phyloP scores from a whole-genome alignment of 1,140 invertebrate genomes.

The Oscheius sp. region DNA sequence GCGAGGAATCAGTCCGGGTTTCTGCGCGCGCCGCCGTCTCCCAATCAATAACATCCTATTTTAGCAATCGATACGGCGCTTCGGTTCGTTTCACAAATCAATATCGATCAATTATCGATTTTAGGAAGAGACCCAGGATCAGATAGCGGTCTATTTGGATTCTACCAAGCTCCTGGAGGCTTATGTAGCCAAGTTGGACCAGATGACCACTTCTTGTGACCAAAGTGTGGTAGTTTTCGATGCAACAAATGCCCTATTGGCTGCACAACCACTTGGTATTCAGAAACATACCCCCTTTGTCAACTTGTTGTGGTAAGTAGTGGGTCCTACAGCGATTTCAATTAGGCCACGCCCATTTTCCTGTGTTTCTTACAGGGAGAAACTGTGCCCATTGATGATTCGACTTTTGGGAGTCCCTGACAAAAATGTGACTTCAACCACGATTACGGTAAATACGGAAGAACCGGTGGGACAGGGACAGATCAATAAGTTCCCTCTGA shows the following conservation, averaged over 20 bases:
- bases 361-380: conserved; percentile 21
- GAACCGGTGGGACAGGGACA: conserved; percentile 35
- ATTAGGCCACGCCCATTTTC: neutral
- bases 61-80: conserved; percentile 16
- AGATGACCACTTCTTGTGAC: conserved; percentile 27
- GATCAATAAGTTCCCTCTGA: conserved; percentile 22
- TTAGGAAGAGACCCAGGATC: conserved; percentile 30
- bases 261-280: conserved; percentile 16
- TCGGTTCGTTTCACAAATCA: neutral
- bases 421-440: conserved; percentile 13
- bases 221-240: conserved; percentile 24
- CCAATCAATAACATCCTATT: conserved; percentile 30
- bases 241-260: conserved; percentile 21
- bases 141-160: conserved; percentile 33
- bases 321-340: neutral
- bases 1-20: conserved; percentile 23
- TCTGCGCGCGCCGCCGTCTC: conserved; percentile 28
- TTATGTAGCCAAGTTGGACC: conserved; percentile 20
- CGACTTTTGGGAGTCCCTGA: conserved; percentile 31
- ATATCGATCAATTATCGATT: neutral
- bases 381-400: conserved; percentile 34
- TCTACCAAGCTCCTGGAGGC: conserved; percentile 21
- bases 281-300: conserved; percentile 24
- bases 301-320: conserved; percentile 29
- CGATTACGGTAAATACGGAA: conserved; percentile 3